Base-by-base conservation (phyloP, 2,888 invertebrate genomes). In the Drosophila paracracens region DNA sequence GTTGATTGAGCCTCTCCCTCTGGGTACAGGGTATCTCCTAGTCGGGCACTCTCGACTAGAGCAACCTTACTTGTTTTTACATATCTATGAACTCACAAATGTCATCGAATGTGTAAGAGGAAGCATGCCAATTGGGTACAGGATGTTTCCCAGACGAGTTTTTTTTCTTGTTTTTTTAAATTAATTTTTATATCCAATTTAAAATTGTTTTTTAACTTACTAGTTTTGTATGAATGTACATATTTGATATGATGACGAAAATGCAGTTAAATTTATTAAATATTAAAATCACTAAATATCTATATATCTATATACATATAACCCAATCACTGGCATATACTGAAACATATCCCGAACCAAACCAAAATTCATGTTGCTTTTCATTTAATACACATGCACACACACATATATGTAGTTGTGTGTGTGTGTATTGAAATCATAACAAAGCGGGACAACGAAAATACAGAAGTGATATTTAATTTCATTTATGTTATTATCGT, bases 381-480 rank as follows among this genome's bases (percentile, higher is more conserved):
- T 13, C 2, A 43, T 43, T 43, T 43, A 43, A 40, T 11, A 43
- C n/a, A 13, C 6, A 43, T 0, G 2, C 10, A 40, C 10, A 21
- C 10, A 11, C 25, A 8, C 27, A 18, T 11, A 2, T 21, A 13
- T 35, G 13, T 51, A 11, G 18, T 7, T 16, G 13, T 2, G 0
- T 31, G 21, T 43, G 13, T 21, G 10, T 36, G 5, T 48, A 18
- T 18, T 21, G 29, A 51, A 40, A 59, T 59, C 58, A 25, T 10
- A 54, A 36, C 54, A n/a, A 7, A 56, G 31, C 54, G 54, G 10
- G 40, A 58, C 53, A 58, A 52, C 38, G 36, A 50, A 56, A 71
- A 53, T 31, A 25, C 25, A 25, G 2, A 67, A 62, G 51, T 59
- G 60, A 35, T 40, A 61, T 67, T 70, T 67, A 60, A 63, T 62